phyloP scores from a whole-genome alignment of 1,140 invertebrate species.

The Drosophila orosa region DNA sequence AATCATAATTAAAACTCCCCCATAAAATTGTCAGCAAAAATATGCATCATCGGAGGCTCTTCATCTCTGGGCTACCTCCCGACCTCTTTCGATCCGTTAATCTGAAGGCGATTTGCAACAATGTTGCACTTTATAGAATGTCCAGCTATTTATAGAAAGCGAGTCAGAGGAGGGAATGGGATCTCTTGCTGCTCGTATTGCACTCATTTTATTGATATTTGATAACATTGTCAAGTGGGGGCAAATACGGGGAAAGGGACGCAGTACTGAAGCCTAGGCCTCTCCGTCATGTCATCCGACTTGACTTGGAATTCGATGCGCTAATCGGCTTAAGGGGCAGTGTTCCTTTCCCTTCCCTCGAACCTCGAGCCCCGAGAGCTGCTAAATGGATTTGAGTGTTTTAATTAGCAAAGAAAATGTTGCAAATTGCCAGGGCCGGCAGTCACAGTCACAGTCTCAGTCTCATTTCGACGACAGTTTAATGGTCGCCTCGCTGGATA shows the following conservation, averaged over 20 bases:
- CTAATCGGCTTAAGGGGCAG: constrained; percentile 58
- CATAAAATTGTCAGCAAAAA: constrained; percentile 11
- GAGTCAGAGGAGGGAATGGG: constrained; percentile 21
- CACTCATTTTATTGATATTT: constrained; percentile 73
- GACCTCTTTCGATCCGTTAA: constrained; percentile 51
- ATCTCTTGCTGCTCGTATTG: constrained; percentile 31
- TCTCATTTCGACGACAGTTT: constrained; percentile 44
- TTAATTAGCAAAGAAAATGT: constrained; percentile 78
- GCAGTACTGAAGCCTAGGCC: constrained; percentile 12
- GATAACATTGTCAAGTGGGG: constrained; percentile 70
- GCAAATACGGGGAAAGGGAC: too few relatives aligned
- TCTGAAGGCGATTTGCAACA: constrained; percentile 65
- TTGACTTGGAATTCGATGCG: constrained; percentile 53
- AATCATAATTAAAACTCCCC: neutral
- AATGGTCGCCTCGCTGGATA: constrained; percentile 43
- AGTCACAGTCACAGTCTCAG: constrained; percentile 15
- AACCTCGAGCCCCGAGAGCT: neutral
- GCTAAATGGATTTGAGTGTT: constrained; percentile 78
- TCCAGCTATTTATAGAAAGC: constrained; percentile 59
- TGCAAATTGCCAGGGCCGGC: constrained; percentile 45
- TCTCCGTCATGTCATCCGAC: constrained; percentile 38
- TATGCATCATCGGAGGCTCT: neutral
- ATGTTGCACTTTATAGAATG: constrained; percentile 50
- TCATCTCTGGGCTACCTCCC: neutral
- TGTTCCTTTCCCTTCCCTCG: neutral